Evolutionary conservation across 1,140 invertebrate species (phyloP).

Genomic region (Whitmania pigra): DNA sequence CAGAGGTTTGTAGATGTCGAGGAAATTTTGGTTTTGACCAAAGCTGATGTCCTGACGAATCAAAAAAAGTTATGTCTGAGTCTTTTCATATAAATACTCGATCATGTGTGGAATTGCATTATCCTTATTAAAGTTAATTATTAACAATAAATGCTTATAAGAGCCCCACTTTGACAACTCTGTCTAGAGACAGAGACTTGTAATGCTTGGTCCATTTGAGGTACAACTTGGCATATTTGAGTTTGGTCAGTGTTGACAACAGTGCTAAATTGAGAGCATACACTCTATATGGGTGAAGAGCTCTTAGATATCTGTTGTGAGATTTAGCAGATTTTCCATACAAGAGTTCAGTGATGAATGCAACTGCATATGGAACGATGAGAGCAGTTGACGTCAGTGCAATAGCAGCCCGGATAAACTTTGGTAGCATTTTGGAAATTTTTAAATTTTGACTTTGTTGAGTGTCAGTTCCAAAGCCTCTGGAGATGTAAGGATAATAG

Average conservation of each 20-base stretch:
- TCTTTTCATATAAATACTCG: background rate
- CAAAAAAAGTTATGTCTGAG: background rate
- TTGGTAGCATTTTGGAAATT: background rate
- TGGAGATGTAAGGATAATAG: background rate
- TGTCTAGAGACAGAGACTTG: conserved; percentile 27
- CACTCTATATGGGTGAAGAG: conserved; percentile 37
- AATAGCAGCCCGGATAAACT: conserved; percentile 10
- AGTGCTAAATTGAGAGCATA: conserved; percentile 34
- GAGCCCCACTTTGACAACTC: conserved; percentile 34
- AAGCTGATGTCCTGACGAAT: conserved; percentile 33
- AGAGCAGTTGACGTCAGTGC: conserved; percentile 27
- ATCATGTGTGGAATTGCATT: background rate
- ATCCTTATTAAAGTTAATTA: background rate
- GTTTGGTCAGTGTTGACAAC: conserved; percentile 29
- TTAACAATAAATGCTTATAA: background rate
- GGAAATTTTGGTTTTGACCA: conserved; percentile 34
- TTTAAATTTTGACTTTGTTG: background rate
- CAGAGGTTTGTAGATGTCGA: conserved; percentile 34
- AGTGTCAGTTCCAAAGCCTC: background rate
- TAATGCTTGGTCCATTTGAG: conserved; percentile 35
- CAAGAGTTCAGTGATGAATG: conserved; percentile 33
- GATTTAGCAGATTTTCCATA: conserved; percentile 33
- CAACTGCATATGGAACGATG: conserved; percentile 34
- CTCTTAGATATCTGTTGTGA: conserved; percentile 28
- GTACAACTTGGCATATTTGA: conserved; percentile 31